Percentiles rank a stretch among this genome's conserved stretches.
Conservation (phyloP, 1,140 invertebrate species). For the Cydia strobilella region DNA sequence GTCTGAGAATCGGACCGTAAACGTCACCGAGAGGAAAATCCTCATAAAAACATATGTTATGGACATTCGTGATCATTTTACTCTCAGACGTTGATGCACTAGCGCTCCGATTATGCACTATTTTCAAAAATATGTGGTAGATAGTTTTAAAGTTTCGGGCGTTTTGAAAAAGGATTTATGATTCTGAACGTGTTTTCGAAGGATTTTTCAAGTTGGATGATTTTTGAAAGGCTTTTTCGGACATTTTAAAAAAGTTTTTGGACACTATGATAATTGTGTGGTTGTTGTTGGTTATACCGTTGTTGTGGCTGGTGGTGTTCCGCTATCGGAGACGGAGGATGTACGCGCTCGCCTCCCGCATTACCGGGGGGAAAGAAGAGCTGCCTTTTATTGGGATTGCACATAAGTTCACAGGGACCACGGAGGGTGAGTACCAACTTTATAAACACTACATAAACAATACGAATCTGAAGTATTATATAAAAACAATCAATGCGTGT, state of each 20-base stretch:
- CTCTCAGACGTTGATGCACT: neutral
- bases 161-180: neutral
- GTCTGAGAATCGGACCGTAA: neutral
- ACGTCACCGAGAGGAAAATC: constrained; percentile 12
- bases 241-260: neutral
- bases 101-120: neutral
- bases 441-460: neutral
- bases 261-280: constrained; percentile 51
- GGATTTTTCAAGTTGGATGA: neutral
- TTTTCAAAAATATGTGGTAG: neutral
- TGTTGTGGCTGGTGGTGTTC: constrained; percentile 51
- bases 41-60: constrained; percentile 16
- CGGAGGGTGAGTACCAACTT: constrained; percentile 48
- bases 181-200: neutral
- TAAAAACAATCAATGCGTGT: too few species aligned
- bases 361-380: constrained; percentile 40
- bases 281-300: constrained; percentile 43
- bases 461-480: too few species aligned
- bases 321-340: constrained; percentile 55
- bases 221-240: neutral
- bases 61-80: neutral
- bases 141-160: neutral
- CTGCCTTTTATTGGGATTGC: constrained; percentile 56
- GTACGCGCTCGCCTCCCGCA: constrained; percentile 52
- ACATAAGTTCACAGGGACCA: constrained; percentile 48